phyloP scores from a whole-genome alignment of 2,797 vertebrate genomes.

The Chrysocyon brachyurus region DNA sequence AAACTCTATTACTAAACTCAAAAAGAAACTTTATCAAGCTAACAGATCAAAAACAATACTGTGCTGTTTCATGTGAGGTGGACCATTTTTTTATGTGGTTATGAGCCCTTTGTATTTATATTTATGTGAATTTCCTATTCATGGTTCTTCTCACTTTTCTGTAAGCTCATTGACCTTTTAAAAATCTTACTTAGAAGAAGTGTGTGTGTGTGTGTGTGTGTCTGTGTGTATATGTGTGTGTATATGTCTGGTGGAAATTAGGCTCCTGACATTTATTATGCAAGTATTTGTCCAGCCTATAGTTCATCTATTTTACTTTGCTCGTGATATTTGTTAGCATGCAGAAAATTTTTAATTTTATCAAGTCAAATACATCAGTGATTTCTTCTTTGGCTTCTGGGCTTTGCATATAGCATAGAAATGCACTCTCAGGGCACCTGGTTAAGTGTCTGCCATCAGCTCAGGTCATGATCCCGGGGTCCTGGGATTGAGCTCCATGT shows the following conservation, averaged over 20 bases:
- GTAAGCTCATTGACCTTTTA: neutral
- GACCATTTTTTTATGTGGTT: neutral
- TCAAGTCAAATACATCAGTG: neutral
- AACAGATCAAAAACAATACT: slow-evolving; percentile 1
- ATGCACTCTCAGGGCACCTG: neutral
- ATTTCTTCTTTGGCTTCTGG: neutral
- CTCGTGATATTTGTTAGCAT: neutral
- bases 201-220: too few relatives aligned
- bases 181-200: neutral
- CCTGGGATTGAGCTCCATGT: too few relatives aligned
- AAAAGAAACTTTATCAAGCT: neutral
- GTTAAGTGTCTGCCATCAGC: too few relatives aligned
- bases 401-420: slow-evolving; percentile 31
- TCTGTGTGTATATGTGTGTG: too few relatives aligned
- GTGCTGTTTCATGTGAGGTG: neutral
- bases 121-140: neutral
- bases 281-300: neutral
- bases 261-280: neutral
- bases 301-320: slow-evolving; percentile 44
- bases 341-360: neutral
- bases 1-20: neutral
- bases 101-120: neutral
- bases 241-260: neutral
- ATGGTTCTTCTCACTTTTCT: slow-evolving; percentile 3
- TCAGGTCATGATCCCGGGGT: too few relatives aligned